Evolutionary conservation across 1,140 invertebrate species (phyloP), one percentile per base, ranked within the genome.

Genomic region (Ptiloglossa arizonensis): DNA sequence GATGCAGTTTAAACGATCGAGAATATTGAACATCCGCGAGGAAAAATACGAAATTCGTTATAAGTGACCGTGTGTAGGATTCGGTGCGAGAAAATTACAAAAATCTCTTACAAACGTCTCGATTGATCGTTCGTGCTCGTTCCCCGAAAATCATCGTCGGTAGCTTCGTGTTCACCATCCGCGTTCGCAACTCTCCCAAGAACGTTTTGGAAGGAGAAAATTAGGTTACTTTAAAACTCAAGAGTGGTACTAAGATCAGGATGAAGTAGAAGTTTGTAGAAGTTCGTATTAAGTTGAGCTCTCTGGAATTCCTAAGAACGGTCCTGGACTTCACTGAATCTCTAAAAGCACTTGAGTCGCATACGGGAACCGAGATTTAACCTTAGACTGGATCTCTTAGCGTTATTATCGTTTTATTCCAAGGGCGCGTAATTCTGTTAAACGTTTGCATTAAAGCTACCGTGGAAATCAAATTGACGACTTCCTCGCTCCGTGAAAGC

Each of bases 191-290:
- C 32, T 24, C 24, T 22, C 13, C 41, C n/a, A 5, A 15, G n/a
- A 22, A 46, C 38, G 6, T 5, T 9, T 22, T 6, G 27, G n/a
- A 1, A 22, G 2, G 57, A 46, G 41, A 24, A 62, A 50, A 71
- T 71, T 62, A 62, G 29, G 60, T 62, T 62, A 48, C 41, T 27
- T 35, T n/a, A 24, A 5, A 60, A 71, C 27, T 71, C 27, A 60
- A 46, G 38, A 15, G 9, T 24, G 19, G 38, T 60, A 60, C 48
- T 60, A 71, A 71, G 56, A 71, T 60, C 41, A 32, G 38, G 46
- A 71, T 22, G 54, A 71, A 60, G 41, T 24, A 6, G n/a, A 48
- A 71, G 6, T 71, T 59, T 22, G 35, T 15, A 9, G 56, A 32
- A 60, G 6, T 71, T 59, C n/a, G 8, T 48, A 48, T 46, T 60